Conservation (phyloP, 2,888 invertebrate species). For the Agrochola litura region DNA sequence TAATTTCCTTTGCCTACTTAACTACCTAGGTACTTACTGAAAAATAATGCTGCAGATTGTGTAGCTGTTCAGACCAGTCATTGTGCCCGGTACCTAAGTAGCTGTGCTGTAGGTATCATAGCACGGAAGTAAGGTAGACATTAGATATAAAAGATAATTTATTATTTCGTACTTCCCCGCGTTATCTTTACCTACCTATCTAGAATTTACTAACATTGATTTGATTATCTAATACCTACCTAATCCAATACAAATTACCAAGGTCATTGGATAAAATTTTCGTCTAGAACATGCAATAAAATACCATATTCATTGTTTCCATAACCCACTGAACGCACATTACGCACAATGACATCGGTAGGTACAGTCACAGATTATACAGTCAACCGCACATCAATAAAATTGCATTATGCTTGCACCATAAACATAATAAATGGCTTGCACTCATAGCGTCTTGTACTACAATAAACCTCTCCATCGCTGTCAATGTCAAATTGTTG, state of each 20-base stretch:
- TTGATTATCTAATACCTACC: slow-evolving; percentile 4
- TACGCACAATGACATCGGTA: no score
- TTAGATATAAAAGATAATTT: background rate
- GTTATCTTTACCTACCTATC: background rate
- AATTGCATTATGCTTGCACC: no score
- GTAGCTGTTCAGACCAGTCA: background rate
- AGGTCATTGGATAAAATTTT: background rate
- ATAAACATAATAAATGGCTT: no score
- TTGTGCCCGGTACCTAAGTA: background rate
- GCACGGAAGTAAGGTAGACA: slow-evolving; percentile 24
- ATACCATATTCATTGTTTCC: no score
- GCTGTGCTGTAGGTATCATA: background rate
- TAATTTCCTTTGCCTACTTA: no score
- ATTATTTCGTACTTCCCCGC: slow-evolving; percentile 5
- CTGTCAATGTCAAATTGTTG: background rate
- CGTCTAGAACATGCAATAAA: background rate
- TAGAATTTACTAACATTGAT: slow-evolving; percentile 5
- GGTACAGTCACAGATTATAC: background rate
- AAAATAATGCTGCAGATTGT: background rate
- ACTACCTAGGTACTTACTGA: no score
- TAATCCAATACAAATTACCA: background rate
- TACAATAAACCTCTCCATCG: no score
- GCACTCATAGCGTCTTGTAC: no score
- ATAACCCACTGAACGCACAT: background rate
- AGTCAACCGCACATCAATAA: background rate